A percentile compares a stretch with the other conserved stretches of the same genome.
phyloP scores from a whole-genome alignment of 2,113 vertebrate genomes.

The Lasiurus borealis region DNA sequence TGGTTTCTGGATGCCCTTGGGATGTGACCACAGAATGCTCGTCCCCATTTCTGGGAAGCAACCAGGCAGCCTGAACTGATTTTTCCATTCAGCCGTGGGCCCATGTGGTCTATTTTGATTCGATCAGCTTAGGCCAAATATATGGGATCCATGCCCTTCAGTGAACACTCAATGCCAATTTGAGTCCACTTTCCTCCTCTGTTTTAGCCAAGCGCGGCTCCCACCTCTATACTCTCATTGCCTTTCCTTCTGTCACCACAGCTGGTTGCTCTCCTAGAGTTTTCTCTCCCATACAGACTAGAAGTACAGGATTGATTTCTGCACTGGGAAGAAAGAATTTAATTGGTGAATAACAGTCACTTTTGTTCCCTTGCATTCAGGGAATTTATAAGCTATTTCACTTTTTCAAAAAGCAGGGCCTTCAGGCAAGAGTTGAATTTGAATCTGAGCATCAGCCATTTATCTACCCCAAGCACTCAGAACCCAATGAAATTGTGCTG shows the following conservation, averaged over 20 bases:
- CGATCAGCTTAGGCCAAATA: not conserved
- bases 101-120: not conserved
- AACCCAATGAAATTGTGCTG: slow-evolving; percentile 41
- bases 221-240: not conserved
- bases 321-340: slow-evolving; percentile 66
- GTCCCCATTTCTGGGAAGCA: not conserved
- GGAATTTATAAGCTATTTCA: slow-evolving; percentile 56
- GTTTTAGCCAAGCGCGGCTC: not conserved
- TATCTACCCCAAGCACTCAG: slow-evolving; percentile 57
- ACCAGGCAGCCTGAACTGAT: not conserved
- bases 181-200: not conserved
- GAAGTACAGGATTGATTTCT: slow-evolving; percentile 70
- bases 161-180: not conserved
- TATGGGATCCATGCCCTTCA: not conserved
- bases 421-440: slow-evolving; percentile 69
- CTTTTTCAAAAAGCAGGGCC: slow-evolving; percentile 65
- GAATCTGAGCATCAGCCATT: slow-evolving; percentile 65
- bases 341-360: slow-evolving; percentile 73
- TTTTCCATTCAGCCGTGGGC: not conserved
- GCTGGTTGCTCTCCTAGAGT: slow-evolving; percentile 49
- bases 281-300: slow-evolving; percentile 50
- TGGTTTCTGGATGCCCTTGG: slow-evolving; percentile 1
- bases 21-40: not conserved
- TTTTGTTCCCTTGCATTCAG: slow-evolving; percentile 57
- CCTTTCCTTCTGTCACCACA: slow-evolving; percentile 48